Evolutionary conservation across 2,113 vertebrate genomes (phyloP), one percentile per base, ranked within the genome.

Genomic region (Todiramphus saurophagus): DNA sequence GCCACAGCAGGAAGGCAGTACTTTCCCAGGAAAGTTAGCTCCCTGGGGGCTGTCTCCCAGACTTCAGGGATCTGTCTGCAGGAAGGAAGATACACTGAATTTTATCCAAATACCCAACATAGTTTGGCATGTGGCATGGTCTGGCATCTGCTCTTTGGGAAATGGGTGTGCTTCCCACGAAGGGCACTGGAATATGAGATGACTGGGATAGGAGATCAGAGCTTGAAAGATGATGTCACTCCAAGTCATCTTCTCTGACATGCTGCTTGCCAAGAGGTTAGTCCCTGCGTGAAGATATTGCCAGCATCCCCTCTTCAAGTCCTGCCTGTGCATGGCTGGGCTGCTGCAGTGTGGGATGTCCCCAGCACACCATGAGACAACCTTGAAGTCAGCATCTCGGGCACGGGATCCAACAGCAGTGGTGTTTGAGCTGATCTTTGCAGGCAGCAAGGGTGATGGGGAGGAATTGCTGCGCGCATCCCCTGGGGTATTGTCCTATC

Each of bases 81-180:
- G 27, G 59, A 16, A 28, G n/a, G 33, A 64, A 41, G 10, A 18
- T 10, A 28, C 7, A 4, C 11, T 5, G 43, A 63, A n/a, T 48
- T 89, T 69, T 74, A 33, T n/a, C 43, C 58, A 44, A 79, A 63
- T 10, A n/a, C 7, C 31, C 58, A 50, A 28, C 31, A 35, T 19
- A 62, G 20, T 10, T 27, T 1, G 2, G 48, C 2, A 3, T 4
- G 43, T 59, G 69, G 13, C 2, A 14, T 50, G 46, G 48, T 50
- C 78, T 77, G 69, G 17, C 41, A 35, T 53, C 60, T 74, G 51
- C 37, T 72, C 9, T 51, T 76, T 24, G 37, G 48, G 48, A 73
- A 93, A 44, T 6, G 28, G 33, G 24, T 83, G 30, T 10, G 16
- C 28, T 80, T 76, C 72, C 67, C 5, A 1, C 0, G 0, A 21